Conservation (phyloP, 2,797 vertebrate genomes). For the Sus cebifrons region DNA sequence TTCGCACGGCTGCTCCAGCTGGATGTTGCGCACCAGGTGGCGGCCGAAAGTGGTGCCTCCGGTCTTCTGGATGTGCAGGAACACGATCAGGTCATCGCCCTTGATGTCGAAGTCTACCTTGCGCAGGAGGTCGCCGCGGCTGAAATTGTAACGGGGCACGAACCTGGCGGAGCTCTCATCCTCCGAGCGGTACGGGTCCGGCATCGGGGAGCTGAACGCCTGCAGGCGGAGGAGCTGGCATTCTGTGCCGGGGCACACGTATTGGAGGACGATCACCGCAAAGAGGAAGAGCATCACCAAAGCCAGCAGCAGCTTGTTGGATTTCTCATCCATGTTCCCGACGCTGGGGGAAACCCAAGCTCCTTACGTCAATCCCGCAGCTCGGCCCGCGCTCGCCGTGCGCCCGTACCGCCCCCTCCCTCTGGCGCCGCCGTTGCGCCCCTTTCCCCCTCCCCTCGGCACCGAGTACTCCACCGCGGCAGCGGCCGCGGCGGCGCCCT, state of each 20-base stretch:
- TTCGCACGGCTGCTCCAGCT: slow-evolving; percentile 97
- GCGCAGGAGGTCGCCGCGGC: slow-evolving; percentile 92
- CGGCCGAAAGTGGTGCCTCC: slow-evolving; percentile 98
- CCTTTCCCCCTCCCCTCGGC: slow-evolving; percentile 68
- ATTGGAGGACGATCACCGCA: slow-evolving; percentile 97
- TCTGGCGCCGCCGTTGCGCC: slow-evolving; percentile 60
- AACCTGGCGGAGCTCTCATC: slow-evolving; percentile 95
- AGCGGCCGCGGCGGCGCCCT: slow-evolving; percentile 72
- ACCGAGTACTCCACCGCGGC: slow-evolving; percentile 73
- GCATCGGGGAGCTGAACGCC: slow-evolving; percentile 89
- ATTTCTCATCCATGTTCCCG: slow-evolving; percentile 96
- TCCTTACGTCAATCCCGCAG: slow-evolving; percentile 91
- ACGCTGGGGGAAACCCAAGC: slow-evolving; percentile 88
- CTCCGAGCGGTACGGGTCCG: slow-evolving; percentile 96
- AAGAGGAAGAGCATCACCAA: slow-evolving; percentile 96
- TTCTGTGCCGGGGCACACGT: slow-evolving; percentile 96
- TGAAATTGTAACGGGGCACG: slow-evolving; percentile 96
- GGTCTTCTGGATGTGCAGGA: slow-evolving; percentile 98
- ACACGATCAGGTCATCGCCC: slow-evolving; percentile 97
- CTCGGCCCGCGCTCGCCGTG: slow-evolving; percentile 75
- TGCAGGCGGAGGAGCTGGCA: slow-evolving; percentile 94
- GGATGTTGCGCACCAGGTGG: slow-evolving; percentile 97
- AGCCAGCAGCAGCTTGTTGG: slow-evolving; percentile 93
- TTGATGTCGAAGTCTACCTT: slow-evolving; percentile 96
- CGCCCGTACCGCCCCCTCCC: slow-evolving; percentile 77